Percentiles rank a stretch among this genome's conserved stretches.
These are phyloP conservation scores for Drosophila suzukii DNA, from an alignment of 1,140 invertebrate genomes.

Conservation along the genomic window DNA sequence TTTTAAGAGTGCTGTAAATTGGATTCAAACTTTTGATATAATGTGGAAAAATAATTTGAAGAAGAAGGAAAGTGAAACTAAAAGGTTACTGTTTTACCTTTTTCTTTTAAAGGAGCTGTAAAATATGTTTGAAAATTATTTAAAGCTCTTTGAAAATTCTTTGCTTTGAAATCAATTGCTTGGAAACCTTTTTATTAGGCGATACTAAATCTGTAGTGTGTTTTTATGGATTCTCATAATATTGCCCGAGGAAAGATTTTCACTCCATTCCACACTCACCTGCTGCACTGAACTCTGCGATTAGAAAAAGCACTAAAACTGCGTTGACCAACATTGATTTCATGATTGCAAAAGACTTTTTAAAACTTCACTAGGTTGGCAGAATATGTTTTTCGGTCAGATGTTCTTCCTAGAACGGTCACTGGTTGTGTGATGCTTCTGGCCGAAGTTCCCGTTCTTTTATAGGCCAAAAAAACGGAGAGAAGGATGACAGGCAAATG, in stretches of 20 bases:
- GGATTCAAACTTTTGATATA: no score
- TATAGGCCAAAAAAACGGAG: slow-evolving; percentile 57
- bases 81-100: slow-evolving; percentile 27
- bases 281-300: slow-evolving; percentile 59
- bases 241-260: not conserved
- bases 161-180: not conserved
- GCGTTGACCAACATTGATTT: slow-evolving; percentile 60
- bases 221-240: not conserved
- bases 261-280: slow-evolving; percentile 52
- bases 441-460: slow-evolving; percentile 59
- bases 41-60: not conserved
- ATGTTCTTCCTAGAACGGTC: slow-evolving; percentile 50
- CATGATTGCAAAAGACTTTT: slow-evolving; percentile 41
- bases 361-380: not conserved
- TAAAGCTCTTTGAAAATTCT: not conserved
- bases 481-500: slow-evolving; percentile 9
- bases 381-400: slow-evolving; percentile 4
- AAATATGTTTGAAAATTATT: slow-evolving; percentile 12
- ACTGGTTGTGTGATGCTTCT: slow-evolving; percentile 60
- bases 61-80: not conserved
- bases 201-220: no score
- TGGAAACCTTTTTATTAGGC: not conserved
- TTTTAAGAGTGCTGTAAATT: not conserved
- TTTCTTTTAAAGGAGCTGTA: slow-evolving; percentile 35
- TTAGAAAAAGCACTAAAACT: slow-evolving; percentile 54